Conservation (phyloP, 2,888 invertebrate species). For the Synergus umbraculus region DNA sequence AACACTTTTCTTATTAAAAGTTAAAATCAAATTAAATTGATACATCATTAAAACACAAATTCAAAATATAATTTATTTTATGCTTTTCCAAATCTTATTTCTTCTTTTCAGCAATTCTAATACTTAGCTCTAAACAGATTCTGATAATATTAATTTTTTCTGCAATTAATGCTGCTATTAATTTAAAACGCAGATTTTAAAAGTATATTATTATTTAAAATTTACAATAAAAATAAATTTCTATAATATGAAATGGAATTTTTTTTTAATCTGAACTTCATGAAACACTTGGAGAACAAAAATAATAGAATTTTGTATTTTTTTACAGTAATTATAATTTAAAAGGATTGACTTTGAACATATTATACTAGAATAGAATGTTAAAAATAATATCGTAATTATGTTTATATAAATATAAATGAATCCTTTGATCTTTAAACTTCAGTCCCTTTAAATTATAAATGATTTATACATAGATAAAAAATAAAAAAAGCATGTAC, state of each 20-base stretch:
- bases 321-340: neutral
- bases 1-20: neutral
- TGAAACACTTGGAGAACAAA: neutral
- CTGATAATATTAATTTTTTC: neutral
- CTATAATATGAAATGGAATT: no score
- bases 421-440: neutral
- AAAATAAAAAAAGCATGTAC: neutral
- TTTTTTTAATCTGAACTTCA: neutral
- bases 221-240: neutral
- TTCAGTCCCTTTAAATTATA: slow-evolving; percentile 8
- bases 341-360: neutral
- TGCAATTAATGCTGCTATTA: slow-evolving; percentile 30
- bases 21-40: neutral
- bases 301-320: neutral
- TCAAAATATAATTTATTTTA: neutral
- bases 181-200: slow-evolving; percentile 7
- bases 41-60: neutral
- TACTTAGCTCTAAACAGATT: neutral
- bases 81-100: neutral
- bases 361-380: neutral
- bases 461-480: slow-evolving; percentile 14
- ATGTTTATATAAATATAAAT: neutral
- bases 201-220: neutral
- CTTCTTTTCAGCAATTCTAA: slow-evolving; percentile 1
- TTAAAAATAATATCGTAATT: neutral